Evolutionary conservation across 2,888 invertebrate genomes (phyloP).

Genomic region (Gibbula magus): DNA sequence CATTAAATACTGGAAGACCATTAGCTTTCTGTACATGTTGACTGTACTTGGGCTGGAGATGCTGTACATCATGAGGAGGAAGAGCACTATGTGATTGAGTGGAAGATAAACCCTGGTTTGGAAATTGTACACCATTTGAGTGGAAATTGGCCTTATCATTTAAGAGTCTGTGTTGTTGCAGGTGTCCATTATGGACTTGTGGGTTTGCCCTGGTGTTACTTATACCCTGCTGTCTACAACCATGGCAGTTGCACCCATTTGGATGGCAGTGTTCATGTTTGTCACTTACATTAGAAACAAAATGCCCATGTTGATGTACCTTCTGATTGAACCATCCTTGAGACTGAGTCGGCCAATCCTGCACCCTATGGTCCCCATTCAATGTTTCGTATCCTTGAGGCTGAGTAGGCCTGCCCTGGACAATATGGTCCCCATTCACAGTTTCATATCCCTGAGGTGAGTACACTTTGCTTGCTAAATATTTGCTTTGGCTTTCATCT

Average conservation of each 20-base stretch:
- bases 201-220: background rate
- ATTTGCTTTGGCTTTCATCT: background rate
- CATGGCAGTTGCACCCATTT: background rate
- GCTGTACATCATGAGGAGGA: background rate
- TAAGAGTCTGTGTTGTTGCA: background rate
- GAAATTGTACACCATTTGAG: background rate
- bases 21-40: background rate
- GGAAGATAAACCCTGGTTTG: background rate
- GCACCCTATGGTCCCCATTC: background rate
- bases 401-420: background rate
- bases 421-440: background rate
- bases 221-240: background rate
- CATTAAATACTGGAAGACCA: background rate
- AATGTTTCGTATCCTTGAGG: background rate
- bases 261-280: background rate
- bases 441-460: background rate
- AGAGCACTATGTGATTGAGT: conserved; percentile 1
- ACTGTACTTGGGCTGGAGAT: background rate
- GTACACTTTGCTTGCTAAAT: background rate
- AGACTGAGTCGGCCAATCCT: background rate
- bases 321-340: background rate
- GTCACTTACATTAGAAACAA: background rate
- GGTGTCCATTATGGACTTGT: background rate
- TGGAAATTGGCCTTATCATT: background rate
- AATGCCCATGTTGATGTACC: background rate